Evolutionary conservation across 64 coral and sea anemone species (phyloP).

Genomic region (Astreopora myriophthalma): DNA sequence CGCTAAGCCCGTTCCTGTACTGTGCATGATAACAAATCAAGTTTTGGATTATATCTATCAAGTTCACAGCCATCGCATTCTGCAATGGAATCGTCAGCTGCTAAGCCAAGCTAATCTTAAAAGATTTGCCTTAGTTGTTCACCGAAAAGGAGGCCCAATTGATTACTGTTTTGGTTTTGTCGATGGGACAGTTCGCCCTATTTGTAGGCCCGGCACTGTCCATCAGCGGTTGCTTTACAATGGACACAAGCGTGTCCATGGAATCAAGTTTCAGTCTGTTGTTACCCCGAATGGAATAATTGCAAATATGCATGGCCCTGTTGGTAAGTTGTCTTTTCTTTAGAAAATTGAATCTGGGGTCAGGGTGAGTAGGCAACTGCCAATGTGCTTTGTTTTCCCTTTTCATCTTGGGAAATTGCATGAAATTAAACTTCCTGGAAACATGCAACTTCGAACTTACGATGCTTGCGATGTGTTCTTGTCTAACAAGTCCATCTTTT

Average conservation of each 20-base stretch:
- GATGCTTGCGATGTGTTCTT: no score
- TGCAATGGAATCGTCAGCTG: conserved; percentile 28
- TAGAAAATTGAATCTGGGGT: background rate
- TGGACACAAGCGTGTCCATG: background rate
- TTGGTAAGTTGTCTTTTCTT: background rate
- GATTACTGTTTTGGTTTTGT: conserved; percentile 25
- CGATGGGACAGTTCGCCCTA: conserved; percentile 1
- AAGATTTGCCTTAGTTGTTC: background rate
- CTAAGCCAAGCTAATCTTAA: conserved; percentile 40
- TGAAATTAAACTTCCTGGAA: no score
- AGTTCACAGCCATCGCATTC: conserved; percentile 47
- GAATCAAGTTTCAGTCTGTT: conserved; percentile 7
- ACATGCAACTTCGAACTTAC: background rate
- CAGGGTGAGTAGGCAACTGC: no score
- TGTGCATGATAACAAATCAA: conserved; percentile 52
- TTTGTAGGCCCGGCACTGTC: background rate
- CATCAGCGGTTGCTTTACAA: background rate
- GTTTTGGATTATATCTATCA: conserved; percentile 42
- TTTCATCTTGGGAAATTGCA: no score
- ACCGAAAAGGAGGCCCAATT: conserved; percentile 14
- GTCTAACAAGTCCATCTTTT: no score
- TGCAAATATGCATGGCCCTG: conserved; percentile 5
- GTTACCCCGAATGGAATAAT: background rate
- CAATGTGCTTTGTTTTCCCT: no score
- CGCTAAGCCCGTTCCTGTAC: conserved; percentile 23